Base-by-base conservation (phyloP, 64 coral and sea anemone genomes). In the Pachyseris speciosa region DNA sequence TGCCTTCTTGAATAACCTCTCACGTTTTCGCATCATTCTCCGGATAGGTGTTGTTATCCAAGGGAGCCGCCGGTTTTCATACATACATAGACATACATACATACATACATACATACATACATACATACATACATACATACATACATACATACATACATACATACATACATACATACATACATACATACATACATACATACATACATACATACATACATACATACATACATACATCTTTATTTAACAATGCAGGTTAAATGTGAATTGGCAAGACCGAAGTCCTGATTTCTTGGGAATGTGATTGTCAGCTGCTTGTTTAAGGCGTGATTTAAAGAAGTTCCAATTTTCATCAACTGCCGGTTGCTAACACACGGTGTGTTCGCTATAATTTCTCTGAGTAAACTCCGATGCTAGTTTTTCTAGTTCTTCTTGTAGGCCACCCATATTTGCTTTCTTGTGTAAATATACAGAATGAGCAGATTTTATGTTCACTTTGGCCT, bases 281-380 rank as follows among this genome's bases (percentile, higher is more conserved):
- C n/a, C 66, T 28, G 9, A 41, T 86, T 86, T 86, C 65, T 86
- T 64, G 5, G 43, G 74, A 37, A 47, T 77, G 40, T 77, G 41
- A 8, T 22, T 37, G 51, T 83, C 78, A 63, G 16, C 78, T 60
- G 78, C 78, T 83, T 83, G 78, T 63, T 83, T 83, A 83, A 83
- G 78, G 20, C 32, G 78, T 83, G 52, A 83, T 83, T 83, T 40
- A 37, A 83, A 37, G 30, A 40, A 83, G 0, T 64, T 60, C 78
- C 27, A 83, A 38, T 83, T 83, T 83, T 83, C 53, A 83, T 83
- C 78, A 83, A 83, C 55, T 16, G n/a, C n/a, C n/a, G n/a, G n/a
- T n/a, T n/a, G n/a, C n/a, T n/a, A n/a, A n/a, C n/a, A n/a, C n/a
- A n/a, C n/a, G n/a, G 51, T 83, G 78, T 83, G 53, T 80, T 80